Conservation (phyloP, 2,888 invertebrate genomes). For the Phyllotreta striolata region DNA sequence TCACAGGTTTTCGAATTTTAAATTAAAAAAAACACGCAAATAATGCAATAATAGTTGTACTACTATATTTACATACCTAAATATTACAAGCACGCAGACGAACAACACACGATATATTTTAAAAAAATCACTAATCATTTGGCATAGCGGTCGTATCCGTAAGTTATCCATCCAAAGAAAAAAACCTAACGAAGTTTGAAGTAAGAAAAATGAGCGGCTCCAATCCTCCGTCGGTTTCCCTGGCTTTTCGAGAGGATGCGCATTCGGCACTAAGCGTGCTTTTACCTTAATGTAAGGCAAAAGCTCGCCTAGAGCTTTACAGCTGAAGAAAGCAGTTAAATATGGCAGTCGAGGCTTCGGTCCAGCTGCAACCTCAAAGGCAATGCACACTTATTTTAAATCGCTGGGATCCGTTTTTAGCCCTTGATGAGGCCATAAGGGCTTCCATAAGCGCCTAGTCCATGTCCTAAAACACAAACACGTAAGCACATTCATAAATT, state of each 20-base stretch:
- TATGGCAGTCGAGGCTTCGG: conserved; percentile 27
- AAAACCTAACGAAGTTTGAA: conserved; percentile 31
- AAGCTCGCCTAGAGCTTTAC: conserved; percentile 40
- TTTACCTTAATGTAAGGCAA: conserved; percentile 41
- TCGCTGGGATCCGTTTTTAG: conserved; percentile 26
- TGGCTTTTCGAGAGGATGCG: conserved; percentile 21
- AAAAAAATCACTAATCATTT: conserved; percentile 42
- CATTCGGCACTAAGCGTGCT: conserved; percentile 38
- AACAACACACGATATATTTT: conserved; percentile 29
- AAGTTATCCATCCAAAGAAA: conserved; percentile 36
- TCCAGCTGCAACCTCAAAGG: conserved; percentile 33
- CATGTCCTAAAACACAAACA: conserved; percentile 40
- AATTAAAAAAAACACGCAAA: conserved; percentile 19
- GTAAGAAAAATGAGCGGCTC: conserved; percentile 39
- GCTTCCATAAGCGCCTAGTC: conserved; percentile 39
- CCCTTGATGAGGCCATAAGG: conserved; percentile 40
- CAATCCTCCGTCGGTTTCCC: conserved; percentile 14
- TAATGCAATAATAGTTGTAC: conserved; percentile 35
- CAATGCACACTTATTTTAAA: conserved; percentile 27
- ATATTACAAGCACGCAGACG: conserved; percentile 37
- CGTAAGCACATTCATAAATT: neutral
- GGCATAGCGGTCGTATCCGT: conserved; percentile 50
- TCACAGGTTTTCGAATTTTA: conserved; percentile 6
- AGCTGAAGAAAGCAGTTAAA: conserved; percentile 32
- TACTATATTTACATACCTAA: conserved; percentile 41